A percentile compares a stretch with the other conserved stretches of the same genome.
These are phyloP conservation scores for Oreotragus oreotragus DNA, from an alignment of 2,113 vertebrate species.

Conservation along the genomic window DNA sequence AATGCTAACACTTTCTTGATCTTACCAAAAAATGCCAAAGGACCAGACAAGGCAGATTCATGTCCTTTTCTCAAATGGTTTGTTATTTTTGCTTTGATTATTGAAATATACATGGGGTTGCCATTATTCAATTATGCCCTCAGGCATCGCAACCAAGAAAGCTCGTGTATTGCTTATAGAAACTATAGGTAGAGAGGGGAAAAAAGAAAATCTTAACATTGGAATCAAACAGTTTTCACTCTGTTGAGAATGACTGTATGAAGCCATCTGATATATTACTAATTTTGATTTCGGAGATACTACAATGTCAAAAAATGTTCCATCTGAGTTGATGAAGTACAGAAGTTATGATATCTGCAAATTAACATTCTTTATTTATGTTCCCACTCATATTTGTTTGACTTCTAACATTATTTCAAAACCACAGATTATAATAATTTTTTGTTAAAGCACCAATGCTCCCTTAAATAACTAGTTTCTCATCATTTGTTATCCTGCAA, in stretches of 20 bases:
- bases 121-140: background rate
- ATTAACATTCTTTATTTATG: background rate
- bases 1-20: background rate
- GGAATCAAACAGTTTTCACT: background rate
- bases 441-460: background rate
- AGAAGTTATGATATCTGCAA: background rate
- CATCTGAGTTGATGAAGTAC: background rate
- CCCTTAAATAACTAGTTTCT: background rate
- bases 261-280: background rate
- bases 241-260: background rate
- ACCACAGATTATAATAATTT: background rate
- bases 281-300: background rate
- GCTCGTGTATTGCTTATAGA: background rate
- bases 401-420: background rate
- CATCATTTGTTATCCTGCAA: background rate
- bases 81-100: background rate
- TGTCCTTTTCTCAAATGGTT: background rate
- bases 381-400: background rate
- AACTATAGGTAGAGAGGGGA: background rate
- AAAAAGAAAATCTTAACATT: background rate
- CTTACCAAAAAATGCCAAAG: background rate
- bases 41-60: background rate
- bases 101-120: background rate
- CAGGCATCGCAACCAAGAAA: background rate
- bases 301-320: background rate